Evolutionary conservation across 2,113 vertebrate genomes (phyloP).

Genomic region (Meles meles): DNA sequence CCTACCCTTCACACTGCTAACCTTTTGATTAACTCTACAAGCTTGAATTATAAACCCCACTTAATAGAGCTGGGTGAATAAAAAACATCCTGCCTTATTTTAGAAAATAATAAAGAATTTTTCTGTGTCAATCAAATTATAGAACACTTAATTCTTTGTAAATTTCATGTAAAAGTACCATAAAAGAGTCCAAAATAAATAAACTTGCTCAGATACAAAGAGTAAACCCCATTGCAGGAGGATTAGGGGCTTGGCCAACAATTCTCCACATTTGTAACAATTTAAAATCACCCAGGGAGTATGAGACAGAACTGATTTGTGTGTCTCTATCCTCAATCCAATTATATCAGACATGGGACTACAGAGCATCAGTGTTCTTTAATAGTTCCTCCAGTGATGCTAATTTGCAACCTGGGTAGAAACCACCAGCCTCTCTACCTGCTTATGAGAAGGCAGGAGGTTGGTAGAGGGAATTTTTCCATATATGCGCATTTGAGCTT

Average conservation of each 20-base stretch:
- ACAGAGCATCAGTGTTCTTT: neutral
- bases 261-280: neutral
- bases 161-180: neutral
- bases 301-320: neutral
- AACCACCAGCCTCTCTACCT: neutral
- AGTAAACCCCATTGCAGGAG: neutral
- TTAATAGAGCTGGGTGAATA: conserved; percentile 5
- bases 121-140: neutral
- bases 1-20: neutral
- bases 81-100: neutral
- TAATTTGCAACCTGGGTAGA: neutral
- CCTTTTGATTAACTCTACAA: neutral
- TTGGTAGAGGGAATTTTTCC: neutral
- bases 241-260: neutral
- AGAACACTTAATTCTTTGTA: neutral
- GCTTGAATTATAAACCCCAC: neutral
- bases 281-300: neutral
- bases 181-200: neutral
- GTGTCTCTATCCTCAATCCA: neutral
- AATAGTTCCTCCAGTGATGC: neutral
- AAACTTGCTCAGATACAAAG: neutral
- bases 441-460: neutral
- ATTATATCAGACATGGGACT: neutral
- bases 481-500: neutral
- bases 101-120: conserved; percentile 8